phyloP scores from a whole-genome alignment of 2,797 vertebrate species.

The Propithecus perrieri region DNA sequence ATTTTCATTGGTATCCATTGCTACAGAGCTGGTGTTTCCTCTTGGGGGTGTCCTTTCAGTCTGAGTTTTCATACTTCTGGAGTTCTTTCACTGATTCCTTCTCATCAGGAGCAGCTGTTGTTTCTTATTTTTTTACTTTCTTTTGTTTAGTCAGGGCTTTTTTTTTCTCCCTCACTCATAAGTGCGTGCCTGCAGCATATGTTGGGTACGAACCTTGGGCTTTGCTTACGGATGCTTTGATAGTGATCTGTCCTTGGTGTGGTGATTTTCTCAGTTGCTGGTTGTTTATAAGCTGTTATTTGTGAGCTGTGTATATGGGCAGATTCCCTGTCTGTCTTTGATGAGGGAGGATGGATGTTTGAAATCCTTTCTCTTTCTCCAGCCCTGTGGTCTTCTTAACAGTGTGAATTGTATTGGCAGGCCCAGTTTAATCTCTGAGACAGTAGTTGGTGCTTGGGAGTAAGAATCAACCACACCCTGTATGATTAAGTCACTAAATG shows the following conservation, averaged over 20 bases:
- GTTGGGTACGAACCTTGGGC: not conserved
- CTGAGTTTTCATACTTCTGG: not conserved
- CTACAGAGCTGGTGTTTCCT: not conserved
- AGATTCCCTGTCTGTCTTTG: not conserved
- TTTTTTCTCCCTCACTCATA: not conserved
- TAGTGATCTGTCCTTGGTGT: not conserved
- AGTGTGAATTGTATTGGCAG: not conserved
- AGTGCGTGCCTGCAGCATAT: not conserved
- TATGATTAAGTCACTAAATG: too few species aligned
- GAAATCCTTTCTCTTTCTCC: not conserved
- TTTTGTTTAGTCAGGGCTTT: not conserved
- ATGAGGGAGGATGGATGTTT: not conserved
- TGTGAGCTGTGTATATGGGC: not conserved
- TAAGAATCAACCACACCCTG: too few species aligned
- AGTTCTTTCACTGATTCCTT: not conserved
- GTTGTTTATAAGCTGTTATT: not conserved
- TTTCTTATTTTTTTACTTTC: not conserved
- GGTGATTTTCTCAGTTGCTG: not conserved
- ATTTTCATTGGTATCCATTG: not conserved
- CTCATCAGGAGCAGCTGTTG: not conserved
- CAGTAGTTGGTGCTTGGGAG: too few species aligned
- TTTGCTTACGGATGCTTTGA: not conserved
- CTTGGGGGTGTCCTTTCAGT: not conserved
- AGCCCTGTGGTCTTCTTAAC: not conserved
- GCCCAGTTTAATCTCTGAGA: not conserved